Evolutionary conservation across 1,140 invertebrate species (phyloP), one percentile per base, ranked within the genome.

Genomic region (Drosophila equinoxialis): DNA sequence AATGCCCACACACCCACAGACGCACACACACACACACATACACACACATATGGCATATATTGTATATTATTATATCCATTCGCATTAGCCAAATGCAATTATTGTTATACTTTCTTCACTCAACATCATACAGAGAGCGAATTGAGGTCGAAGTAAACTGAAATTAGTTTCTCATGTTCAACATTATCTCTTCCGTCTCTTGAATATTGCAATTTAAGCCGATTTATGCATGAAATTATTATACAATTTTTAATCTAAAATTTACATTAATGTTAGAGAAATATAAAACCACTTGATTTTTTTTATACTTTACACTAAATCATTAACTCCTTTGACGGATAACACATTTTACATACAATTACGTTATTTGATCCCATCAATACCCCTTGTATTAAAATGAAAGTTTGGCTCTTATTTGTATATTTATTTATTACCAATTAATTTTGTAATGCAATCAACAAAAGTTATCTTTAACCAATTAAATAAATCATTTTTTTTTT

Each of bases 11-110:
- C 14, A 48, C 45, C 7, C 14, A 48, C 45, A 48, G 14, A 48
- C 45, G 7, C 45, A 3, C 45, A 48, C 45, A 48, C 14, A 23
- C 17, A 23, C 8, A 51, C 3, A 51, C 14, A 11, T 3, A 6
- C 7, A 51, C 10, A 11, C 35, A 77, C 66, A 77, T 77, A 77
- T 77, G 7, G 35, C 1, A 30, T 30, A 30, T 30, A 30, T 30
- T 30, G 30, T 30, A 30, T 76, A 77, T 77, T 33, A 68, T 57
- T 62, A 48, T 61, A 71, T 77, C 67, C 74, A 77, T 77, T 77
- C 74, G 61, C 74, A 77, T 77, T 77, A 65, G 67, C 76, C 59
- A 57, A 60, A 71, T 64, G 68, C 76, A 77, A 77, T 77, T 77
- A 77, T 77, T 75, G 11, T 14, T 33, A 17, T 77, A 33, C 60